Conservation (phyloP, 2,113 vertebrate genomes). For the Polypterus bichir region DNA sequence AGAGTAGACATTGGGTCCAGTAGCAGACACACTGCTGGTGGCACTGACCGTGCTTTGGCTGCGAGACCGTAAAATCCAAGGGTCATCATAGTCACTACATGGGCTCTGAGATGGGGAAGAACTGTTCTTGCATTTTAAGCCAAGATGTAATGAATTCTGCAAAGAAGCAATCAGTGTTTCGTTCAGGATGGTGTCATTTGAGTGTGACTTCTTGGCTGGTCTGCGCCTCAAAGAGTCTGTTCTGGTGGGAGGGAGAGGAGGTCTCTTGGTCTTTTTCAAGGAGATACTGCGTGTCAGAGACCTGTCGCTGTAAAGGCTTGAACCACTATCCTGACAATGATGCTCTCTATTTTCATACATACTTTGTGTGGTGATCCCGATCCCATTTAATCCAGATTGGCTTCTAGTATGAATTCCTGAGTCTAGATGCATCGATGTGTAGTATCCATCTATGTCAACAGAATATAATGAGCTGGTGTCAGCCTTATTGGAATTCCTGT, state of each 20-base stretch:
- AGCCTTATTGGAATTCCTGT: slow-evolving; percentile 54
- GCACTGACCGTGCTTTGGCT: slow-evolving; percentile 82
- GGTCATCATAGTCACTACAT: slow-evolving; percentile 85
- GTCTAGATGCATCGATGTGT: slow-evolving; percentile 57
- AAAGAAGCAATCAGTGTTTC: slow-evolving; percentile 79
- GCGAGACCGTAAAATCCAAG: slow-evolving; percentile 76
- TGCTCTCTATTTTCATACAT: slow-evolving; percentile 67
- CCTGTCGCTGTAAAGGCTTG: slow-evolving; percentile 52
- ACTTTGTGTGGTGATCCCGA: slow-evolving; percentile 60
- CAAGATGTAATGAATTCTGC: slow-evolving; percentile 78
- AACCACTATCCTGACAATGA: slow-evolving; percentile 45
- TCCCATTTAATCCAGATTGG: slow-evolving; percentile 38
- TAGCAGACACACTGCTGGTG: slow-evolving; percentile 66
- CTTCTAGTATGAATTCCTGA: slow-evolving; percentile 50
- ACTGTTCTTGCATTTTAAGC: slow-evolving; percentile 59
- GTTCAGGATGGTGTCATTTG: slow-evolving; percentile 61
- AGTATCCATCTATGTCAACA: slow-evolving; percentile 71
- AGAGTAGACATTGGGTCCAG: slow-evolving; percentile 62
- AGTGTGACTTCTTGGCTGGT: slow-evolving; percentile 52
- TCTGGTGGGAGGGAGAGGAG: slow-evolving; percentile 75
- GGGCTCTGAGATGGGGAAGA: slow-evolving; percentile 82
- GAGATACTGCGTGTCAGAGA: slow-evolving; percentile 78
- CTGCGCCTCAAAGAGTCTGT: slow-evolving; percentile 82
- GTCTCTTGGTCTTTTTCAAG: slow-evolving; percentile 82
- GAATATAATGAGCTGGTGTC: slow-evolving; percentile 70